Conservation (phyloP, 92 coral and sea anemone species). For the Nematostella vectensis region DNA sequence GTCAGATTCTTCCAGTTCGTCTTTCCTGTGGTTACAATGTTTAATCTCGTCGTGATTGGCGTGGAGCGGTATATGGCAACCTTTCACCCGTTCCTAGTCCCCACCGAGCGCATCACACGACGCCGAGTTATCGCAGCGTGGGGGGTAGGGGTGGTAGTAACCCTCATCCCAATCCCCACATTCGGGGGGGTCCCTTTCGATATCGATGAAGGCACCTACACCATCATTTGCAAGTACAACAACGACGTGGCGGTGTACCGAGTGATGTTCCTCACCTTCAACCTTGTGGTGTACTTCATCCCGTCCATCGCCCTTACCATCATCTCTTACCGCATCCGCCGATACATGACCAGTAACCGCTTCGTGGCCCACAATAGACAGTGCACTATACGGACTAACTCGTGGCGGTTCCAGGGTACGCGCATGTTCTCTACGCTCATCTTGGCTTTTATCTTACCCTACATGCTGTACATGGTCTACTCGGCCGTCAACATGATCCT, state of each 20-base stretch:
- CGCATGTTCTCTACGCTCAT: conserved; percentile 16
- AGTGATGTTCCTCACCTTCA: not conserved
- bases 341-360: not conserved
- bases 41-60: conserved; percentile 5
- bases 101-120: not conserved
- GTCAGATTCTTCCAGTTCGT: not conserved
- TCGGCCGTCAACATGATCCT: not conserved
- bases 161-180: not conserved
- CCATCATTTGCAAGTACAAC: conserved; percentile 8
- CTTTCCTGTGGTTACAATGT: conserved; percentile 10
- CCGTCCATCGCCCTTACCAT: conserved; percentile 1
- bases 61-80: conserved; percentile 12
- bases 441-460: conserved; percentile 14
- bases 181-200: conserved; percentile 3
- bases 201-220: conserved; percentile 2
- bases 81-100: conserved; percentile 10
- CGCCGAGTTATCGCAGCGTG: conserved; percentile 8
- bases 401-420: conserved; percentile 1
- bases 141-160: not conserved
- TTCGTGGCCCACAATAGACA: not conserved
- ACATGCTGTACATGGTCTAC: conserved; percentile 3
- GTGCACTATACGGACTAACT: not conserved
- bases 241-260: not conserved
- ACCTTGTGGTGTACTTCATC: conserved; percentile 1
- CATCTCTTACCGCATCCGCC: not conserved